Base-by-base conservation (phyloP, 2,113 vertebrate genomes). In the Gnathonemus echidnorhynchus region DNA sequence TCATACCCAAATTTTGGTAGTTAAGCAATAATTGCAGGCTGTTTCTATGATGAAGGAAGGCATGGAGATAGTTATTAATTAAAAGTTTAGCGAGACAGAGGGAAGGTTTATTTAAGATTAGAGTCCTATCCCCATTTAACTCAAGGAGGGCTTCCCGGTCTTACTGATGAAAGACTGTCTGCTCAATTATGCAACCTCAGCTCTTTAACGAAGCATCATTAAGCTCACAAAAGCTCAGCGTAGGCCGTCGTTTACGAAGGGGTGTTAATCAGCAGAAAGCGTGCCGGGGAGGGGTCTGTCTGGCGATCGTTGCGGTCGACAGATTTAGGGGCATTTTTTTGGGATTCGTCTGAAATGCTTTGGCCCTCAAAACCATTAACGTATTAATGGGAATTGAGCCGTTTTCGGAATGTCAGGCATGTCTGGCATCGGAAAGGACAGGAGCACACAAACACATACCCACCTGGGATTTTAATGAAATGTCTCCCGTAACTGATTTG, bases 361-460 rank as follows among this genome's bases (percentile, higher is more conserved):
- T 8, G 31, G 17, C 15, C 31, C 19, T 42, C 11, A 42, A 35
- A 77, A 27, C 27, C 49, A 89, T 70, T 77, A 35, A 49, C 21
- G 48, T 89, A 27, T 58, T 89, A 84, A 85, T 48, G 35, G n/a
- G 53, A 85, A 46, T 13, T 8, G 50, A 56, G 74, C 11, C n/a
- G 31, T 70, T 86, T 46, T 85, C 3, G 31, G 39, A 86, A 42
- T 90, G 89, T 49, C 80, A 90, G 70, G 83, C 85, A 45, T n/a
- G 35, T 46, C 52, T 53, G 56, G 52, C 80, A 31, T 56, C 42
- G 1, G 39, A 17, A 70, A 90, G 70, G 27, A 87, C n/a, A 86
- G 17, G 5, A 48, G n/a, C 84, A 49, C 21, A 3, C 13, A 53
- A 10, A 56, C 17, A 62, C 21, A 24, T 19, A 83, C 80, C 13